Evolutionary conservation across 1,140 invertebrate species (phyloP).

Genomic region (Andrena cerasifolii): DNA sequence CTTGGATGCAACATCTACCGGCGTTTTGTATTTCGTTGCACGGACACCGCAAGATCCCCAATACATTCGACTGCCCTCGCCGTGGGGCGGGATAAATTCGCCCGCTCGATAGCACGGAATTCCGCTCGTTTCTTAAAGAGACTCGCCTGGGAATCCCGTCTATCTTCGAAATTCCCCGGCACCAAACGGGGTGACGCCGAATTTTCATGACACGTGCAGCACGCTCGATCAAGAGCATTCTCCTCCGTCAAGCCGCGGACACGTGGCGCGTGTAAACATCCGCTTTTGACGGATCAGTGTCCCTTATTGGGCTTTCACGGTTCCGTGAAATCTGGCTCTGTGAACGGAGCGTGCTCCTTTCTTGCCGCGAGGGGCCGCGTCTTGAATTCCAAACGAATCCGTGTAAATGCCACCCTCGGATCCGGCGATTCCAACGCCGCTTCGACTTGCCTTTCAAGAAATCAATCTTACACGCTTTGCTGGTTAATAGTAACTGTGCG

Average conservation of each 20-base stretch:
- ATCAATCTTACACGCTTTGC: neutral
- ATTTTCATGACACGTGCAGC: neutral
- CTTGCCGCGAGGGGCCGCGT: neutral
- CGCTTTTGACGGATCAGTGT: conserved; percentile 32
- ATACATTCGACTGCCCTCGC: conserved; percentile 5
- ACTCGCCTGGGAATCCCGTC: neutral
- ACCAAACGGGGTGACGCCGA: neutral
- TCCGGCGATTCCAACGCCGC: neutral
- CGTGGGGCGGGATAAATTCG: neutral
- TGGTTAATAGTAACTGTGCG: too few species aligned
- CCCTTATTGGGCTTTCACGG: conserved; percentile 25
- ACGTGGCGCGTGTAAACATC: conserved; percentile 26
- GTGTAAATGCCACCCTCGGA: neutral
- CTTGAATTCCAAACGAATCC: conserved; percentile 21
- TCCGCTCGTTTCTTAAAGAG: neutral
- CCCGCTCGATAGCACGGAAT: conserved; percentile 7
- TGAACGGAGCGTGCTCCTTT: neutral
- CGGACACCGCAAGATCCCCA: too few species aligned
- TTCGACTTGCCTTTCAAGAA: neutral
- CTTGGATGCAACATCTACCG: neutral
- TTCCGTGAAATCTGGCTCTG: conserved; percentile 12
- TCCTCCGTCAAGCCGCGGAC: neutral
- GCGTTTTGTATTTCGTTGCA: neutral
- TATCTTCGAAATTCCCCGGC: conserved; percentile 5
- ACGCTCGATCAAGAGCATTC: conserved; percentile 1